Percentiles rank a stretch among this genome's conserved stretches.
Evolutionary conservation across 1,140 invertebrate genomes (phyloP).

Genomic region (Drosophila auraria): DNA sequence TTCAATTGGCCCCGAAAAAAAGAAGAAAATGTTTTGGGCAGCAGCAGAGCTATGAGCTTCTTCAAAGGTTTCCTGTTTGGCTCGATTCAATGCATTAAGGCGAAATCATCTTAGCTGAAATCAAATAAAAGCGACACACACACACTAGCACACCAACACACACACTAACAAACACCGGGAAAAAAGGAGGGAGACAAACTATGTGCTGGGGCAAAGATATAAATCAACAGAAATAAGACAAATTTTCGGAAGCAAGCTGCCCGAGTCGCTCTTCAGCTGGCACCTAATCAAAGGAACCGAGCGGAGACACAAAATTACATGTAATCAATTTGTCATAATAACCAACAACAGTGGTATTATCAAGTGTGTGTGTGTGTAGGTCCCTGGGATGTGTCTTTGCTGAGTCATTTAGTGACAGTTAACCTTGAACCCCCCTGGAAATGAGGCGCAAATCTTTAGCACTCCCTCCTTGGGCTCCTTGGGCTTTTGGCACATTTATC

Average conservation of each 20-base stretch:
- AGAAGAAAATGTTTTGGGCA: conserved; percentile 12
- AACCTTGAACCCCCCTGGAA: conserved; percentile 45
- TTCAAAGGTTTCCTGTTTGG: conserved; percentile 66
- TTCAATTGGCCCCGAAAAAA: conserved; percentile 30
- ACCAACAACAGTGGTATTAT: conserved; percentile 1
- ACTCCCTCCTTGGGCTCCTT: background rate
- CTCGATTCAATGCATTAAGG: conserved; percentile 66
- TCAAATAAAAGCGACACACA: conserved; percentile 34
- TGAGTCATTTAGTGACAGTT: conserved; percentile 54
- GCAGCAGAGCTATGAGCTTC: conserved; percentile 32
- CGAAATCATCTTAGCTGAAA: conserved; percentile 58
- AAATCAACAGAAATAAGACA: conserved; percentile 60
- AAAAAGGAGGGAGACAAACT: conserved; percentile 21
- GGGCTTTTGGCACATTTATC: conserved; percentile 41
- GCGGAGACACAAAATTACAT: conserved; percentile 50
- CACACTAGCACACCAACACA: background rate
- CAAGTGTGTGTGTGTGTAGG: background rate
- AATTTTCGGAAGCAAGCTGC: conserved; percentile 38
- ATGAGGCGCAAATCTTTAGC: conserved; percentile 49
- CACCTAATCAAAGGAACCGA: conserved; percentile 52
- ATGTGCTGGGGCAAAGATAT: conserved; percentile 38
- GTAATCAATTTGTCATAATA: conserved; percentile 69
- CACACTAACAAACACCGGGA: background rate
- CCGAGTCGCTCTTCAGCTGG: conserved; percentile 13
- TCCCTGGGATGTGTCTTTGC: conserved; percentile 20